Conservation (phyloP, 2,888 invertebrate species). For the Chirona hameri region DNA sequence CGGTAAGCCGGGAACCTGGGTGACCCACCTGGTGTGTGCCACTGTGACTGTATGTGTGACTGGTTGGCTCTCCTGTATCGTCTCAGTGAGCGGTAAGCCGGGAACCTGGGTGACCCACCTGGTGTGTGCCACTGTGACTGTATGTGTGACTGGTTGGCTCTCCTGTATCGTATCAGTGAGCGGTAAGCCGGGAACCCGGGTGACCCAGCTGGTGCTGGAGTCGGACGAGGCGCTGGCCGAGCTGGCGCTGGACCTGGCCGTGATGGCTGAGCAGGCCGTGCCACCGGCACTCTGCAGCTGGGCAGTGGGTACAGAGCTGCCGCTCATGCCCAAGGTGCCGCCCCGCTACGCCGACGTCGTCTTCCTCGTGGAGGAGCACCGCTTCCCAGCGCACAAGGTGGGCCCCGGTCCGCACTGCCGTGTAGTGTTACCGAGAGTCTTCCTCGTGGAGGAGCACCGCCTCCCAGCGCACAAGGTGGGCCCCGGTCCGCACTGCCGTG, state of each 20-base stretch:
- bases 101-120: conserved; percentile 48
- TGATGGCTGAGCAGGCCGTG: conserved; percentile 12
- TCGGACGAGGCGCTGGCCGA: conserved; percentile 43
- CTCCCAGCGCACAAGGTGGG: too few species aligned
- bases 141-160: too few species aligned
- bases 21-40: too few species aligned
- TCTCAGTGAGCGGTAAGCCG: too few species aligned
- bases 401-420: background rate
- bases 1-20: too few species aligned
- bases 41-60: too few species aligned
- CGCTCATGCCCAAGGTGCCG: conserved; percentile 46
- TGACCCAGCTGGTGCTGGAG: conserved; percentile 49
- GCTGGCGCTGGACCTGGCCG: conserved; percentile 42
- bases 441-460: too few species aligned
- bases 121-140: too few species aligned
- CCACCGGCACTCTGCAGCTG: conserved; percentile 9
- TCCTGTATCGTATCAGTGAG: conserved; percentile 42
- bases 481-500: too few species aligned
- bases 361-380: conserved; percentile 48
- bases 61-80: too few species aligned
- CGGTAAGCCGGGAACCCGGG: conserved; percentile 47
- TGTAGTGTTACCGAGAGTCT: too few species aligned
- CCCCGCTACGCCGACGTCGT: conserved; percentile 48
- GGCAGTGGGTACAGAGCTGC: conserved; percentile 44
- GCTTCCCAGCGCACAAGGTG: conserved; percentile 51